A percentile compares a stretch with the other conserved stretches of the same genome.
These are phyloP conservation scores for Saguinus midas DNA, from an alignment of 2,113 vertebrate genomes.

Conservation along the genomic window DNA sequence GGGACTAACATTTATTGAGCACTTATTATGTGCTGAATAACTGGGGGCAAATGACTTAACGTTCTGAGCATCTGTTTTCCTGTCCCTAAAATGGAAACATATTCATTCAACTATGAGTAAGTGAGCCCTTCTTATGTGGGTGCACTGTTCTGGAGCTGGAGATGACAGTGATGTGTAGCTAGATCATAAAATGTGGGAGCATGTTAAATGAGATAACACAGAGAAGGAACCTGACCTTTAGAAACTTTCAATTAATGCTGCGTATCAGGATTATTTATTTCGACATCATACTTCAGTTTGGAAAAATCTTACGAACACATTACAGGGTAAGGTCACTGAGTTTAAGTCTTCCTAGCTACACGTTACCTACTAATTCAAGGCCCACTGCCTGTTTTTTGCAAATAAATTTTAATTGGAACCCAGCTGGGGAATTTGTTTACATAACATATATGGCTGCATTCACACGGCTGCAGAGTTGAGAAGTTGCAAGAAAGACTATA, in stretches of 20 bases:
- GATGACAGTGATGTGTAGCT: background rate
- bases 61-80: background rate
- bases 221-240: too few species aligned
- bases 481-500: background rate
- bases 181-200: fast-evolving
- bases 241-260: background rate
- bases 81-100: background rate
- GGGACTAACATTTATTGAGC: background rate
- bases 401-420: constrained; percentile 11
- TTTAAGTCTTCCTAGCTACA: background rate
- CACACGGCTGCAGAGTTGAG: fast-evolving
- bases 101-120: background rate
- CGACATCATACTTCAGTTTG: background rate
- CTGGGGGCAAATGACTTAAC: background rate
- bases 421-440: background rate
- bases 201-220: background rate
- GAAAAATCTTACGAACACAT: background rate
- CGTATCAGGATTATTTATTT: background rate
- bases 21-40: background rate
- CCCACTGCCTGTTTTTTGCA: background rate
- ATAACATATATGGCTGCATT: background rate
- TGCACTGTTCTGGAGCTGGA: background rate
- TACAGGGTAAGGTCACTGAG: background rate
- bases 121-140: background rate
- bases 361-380: background rate